Evolutionary conservation across 2,113 vertebrate genomes (phyloP).

Genomic region (Amazona vittata): DNA sequence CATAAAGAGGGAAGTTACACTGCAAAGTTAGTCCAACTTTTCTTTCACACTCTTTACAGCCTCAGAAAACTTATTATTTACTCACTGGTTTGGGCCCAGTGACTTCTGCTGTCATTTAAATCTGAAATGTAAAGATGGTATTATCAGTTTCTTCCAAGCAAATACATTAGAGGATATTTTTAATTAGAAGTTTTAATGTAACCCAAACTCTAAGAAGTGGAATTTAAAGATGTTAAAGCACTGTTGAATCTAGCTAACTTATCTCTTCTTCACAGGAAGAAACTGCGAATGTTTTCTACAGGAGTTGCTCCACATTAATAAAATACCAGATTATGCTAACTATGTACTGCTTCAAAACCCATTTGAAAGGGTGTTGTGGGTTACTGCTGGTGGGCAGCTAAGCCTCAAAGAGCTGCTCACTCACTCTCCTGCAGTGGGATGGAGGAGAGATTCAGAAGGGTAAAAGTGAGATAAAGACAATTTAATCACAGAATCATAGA

Average conservation of each 20-base stretch:
- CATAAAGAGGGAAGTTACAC: neutral
- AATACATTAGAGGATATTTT: neutral
- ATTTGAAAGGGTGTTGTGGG: neutral
- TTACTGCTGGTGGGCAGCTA: neutral
- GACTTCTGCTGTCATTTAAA: neutral
- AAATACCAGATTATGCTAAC: neutral
- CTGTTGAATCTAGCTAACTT: neutral
- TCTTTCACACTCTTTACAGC: neutral
- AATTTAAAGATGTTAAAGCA: neutral
- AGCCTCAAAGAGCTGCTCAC: neutral
- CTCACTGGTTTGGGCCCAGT: neutral
- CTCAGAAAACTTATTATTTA: neutral
- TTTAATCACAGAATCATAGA: neutral
- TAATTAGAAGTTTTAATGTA: neutral
- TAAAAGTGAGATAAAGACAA: neutral
- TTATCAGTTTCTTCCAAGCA: neutral
- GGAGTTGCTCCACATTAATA: neutral
- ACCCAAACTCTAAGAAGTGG: neutral
- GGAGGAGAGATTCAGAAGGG: neutral
- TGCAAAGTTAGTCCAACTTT: neutral
- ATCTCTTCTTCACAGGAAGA: neutral
- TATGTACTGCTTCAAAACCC: neutral
- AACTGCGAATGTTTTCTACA: neutral
- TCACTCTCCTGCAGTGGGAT: neutral
- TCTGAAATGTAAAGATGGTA: neutral